Evolutionary conservation across 2,797 vertebrate genomes (phyloP).

Genomic region (Squalus acanthias): DNA sequence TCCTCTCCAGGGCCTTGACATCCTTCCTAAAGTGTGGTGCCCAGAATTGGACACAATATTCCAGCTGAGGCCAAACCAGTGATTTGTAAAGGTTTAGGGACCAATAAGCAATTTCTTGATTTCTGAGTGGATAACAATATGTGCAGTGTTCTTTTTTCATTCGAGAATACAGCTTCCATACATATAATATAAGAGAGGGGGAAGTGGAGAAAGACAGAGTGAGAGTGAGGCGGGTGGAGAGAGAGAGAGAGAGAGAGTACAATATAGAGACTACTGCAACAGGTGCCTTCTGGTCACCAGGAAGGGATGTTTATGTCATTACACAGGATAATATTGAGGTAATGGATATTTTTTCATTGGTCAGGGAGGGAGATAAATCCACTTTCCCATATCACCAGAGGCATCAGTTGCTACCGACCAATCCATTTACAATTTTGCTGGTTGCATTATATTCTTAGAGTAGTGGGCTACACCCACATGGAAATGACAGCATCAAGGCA

Average conservation of each 20-base stretch:
- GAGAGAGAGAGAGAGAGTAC: too few relatives aligned
- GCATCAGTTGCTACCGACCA: background rate
- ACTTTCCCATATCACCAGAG: background rate
- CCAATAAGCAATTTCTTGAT: background rate
- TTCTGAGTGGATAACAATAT: background rate
- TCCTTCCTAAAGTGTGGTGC: too few relatives aligned
- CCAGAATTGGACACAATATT: too few relatives aligned
- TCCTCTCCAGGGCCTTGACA: too few relatives aligned
- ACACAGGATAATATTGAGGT: background rate
- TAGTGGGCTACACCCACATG: background rate
- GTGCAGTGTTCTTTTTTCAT: background rate
- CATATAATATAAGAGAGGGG: background rate
- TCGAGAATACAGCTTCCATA: background rate
- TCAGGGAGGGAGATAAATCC: background rate
- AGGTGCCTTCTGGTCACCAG: background rate
- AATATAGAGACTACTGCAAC: background rate
- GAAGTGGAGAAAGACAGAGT: background rate
- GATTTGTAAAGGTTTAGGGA: background rate
- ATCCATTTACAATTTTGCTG: background rate
- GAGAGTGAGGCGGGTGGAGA: too few relatives aligned
- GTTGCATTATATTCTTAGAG: background rate
- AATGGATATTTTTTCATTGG: background rate
- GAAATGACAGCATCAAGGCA: background rate
- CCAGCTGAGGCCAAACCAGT: too few relatives aligned
- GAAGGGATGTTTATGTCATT: background rate